phyloP scores from a whole-genome alignment of 2,797 vertebrate genomes.

The Chloroceryle inda region DNA sequence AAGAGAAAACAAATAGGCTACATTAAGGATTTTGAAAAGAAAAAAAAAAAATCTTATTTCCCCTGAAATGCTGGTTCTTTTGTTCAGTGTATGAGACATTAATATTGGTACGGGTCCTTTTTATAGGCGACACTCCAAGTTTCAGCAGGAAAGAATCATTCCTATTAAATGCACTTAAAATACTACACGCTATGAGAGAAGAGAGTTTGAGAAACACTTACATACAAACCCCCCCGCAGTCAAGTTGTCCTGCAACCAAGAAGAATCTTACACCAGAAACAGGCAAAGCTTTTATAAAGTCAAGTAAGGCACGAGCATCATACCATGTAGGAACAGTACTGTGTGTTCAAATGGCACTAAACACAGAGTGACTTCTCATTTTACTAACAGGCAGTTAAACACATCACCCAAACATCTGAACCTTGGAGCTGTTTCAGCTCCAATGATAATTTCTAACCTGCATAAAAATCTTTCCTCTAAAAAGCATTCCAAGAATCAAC shows the following conservation, averaged over 20 bases:
- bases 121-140: too few relatives aligned
- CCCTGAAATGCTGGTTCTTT: too few relatives aligned
- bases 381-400: not conserved
- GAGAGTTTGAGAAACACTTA: not conserved
- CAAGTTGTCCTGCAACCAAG: constrained; percentile 18
- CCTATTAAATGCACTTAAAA: not conserved
- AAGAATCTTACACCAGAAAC: not conserved
- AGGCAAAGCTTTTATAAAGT: not conserved
- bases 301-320: not conserved
- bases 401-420: not conserved
- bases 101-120: too few relatives aligned
- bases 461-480: not conserved
- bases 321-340: not conserved
- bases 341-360: not conserved
- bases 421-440: not conserved
- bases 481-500: not conserved
- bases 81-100: too few relatives aligned
- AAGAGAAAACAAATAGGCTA: too few relatives aligned
- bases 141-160: too few relatives aligned
- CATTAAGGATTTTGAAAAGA: too few relatives aligned
- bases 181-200: not conserved
- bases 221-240: not conserved
- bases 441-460: not conserved
- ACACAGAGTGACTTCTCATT: not conserved
- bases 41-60: too few relatives aligned